Conservation (phyloP, 2,113 vertebrate genomes). For the Tympanuchus pallidicinctus region DNA sequence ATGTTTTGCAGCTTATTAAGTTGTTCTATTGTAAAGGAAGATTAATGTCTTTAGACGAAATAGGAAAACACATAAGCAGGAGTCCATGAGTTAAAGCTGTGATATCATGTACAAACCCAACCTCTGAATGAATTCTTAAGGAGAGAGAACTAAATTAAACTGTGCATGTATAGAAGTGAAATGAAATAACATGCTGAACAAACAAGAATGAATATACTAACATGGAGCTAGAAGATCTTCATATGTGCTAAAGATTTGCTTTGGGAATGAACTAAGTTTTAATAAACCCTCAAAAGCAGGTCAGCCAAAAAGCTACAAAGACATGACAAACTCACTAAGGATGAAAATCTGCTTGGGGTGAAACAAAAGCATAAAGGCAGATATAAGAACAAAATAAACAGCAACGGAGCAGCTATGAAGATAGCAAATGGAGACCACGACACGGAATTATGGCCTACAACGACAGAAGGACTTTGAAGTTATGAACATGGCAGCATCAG, state of each 20-base stretch:
- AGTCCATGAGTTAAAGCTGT: neutral
- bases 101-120: neutral
- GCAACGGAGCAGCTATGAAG: neutral
- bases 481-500: neutral
- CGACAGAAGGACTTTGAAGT: neutral
- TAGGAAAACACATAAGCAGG: conserved; percentile 16
- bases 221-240: neutral
- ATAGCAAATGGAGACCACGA: neutral
- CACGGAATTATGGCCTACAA: neutral
- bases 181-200: neutral
- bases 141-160: neutral
- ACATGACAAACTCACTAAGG: neutral
- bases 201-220: neutral
- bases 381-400: neutral
- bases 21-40: conserved; percentile 66
- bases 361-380: neutral
- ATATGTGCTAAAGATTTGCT: neutral
- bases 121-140: conserved; percentile 17
- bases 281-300: neutral
- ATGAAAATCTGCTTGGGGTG: neutral
- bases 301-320: neutral
- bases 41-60: conserved; percentile 62
- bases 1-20: conserved; percentile 73
- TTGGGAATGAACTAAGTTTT: neutral
- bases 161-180: neutral